Percentiles rank a stretch among this genome's conserved stretches.
phyloP scores from a whole-genome alignment of 2,113 vertebrate species.

The Myiagra hebetior region DNA sequence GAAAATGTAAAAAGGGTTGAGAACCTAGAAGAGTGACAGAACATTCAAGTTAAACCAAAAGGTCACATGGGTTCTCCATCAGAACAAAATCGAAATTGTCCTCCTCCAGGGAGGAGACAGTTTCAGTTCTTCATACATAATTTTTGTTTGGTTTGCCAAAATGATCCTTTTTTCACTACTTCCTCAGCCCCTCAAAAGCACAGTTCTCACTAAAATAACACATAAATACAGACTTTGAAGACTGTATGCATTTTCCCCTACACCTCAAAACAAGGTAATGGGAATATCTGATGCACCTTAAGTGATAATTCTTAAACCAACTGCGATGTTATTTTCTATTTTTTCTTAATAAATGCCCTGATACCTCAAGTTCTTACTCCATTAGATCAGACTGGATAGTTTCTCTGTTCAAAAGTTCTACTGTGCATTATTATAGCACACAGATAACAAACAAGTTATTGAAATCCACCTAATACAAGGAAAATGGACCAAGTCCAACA shows the following conservation, averaged over 20 bases:
- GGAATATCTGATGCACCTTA: background rate
- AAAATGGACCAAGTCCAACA: background rate
- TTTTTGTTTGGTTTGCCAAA: background rate
- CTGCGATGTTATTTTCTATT: background rate
- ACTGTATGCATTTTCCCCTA: background rate
- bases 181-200: background rate
- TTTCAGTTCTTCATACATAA: background rate
- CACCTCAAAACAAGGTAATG: background rate
- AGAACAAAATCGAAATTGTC: background rate
- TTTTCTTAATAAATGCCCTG: background rate
- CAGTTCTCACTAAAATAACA: background rate
- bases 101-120: background rate
- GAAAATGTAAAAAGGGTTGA: slow-evolving; percentile 99
- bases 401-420: background rate
- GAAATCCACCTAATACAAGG: background rate
- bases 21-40: slow-evolving; percentile 80
- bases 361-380: background rate
- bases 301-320: background rate
- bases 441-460: background rate
- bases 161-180: background rate
- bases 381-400: background rate
- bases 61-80: background rate
- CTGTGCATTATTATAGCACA: background rate
- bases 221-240: background rate
- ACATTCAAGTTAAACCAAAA: background rate